A percentile compares a stretch with the other conserved stretches of the same genome.
These are phyloP conservation scores for Nephrotoma appendiculata DNA, from an alignment of 2,888 invertebrate species.

Conservation along the genomic window DNA sequence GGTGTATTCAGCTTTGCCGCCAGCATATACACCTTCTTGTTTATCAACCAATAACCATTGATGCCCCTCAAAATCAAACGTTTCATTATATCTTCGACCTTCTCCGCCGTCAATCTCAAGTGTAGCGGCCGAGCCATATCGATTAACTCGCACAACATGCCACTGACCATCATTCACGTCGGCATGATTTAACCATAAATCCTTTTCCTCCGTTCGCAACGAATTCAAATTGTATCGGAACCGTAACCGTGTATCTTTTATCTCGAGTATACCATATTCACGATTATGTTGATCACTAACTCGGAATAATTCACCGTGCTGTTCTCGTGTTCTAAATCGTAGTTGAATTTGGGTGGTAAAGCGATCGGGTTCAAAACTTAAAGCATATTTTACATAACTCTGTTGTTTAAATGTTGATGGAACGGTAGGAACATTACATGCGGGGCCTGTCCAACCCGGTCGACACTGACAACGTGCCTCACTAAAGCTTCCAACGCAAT, in stretches of 20 bases:
- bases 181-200: slow-evolving; percentile 79
- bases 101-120: slow-evolving; percentile 91
- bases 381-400: slow-evolving; percentile 92
- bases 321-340: slow-evolving; percentile 84
- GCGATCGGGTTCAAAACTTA: slow-evolving; percentile 85
- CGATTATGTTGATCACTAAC: slow-evolving; percentile 89
- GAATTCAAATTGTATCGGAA: slow-evolving; percentile 90
- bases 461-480: slow-evolving; percentile 87
- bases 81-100: slow-evolving; percentile 84
- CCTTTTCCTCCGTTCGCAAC: slow-evolving; percentile 74
- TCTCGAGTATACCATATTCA: slow-evolving; percentile 84
- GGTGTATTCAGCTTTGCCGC: slow-evolving; percentile 90
- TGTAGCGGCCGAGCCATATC: slow-evolving; percentile 86
- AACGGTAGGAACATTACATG: slow-evolving; percentile 70
- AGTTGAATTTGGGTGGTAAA: slow-evolving; percentile 88
- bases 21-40: slow-evolving; percentile 89
- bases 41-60: slow-evolving; percentile 87
- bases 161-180: slow-evolving; percentile 92
- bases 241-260: slow-evolving; percentile 77
- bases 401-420: slow-evolving; percentile 87
- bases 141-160: slow-evolving; percentile 85
- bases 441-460: slow-evolving; percentile 89
- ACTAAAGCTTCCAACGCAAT: slow-evolving; percentile 79
- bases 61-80: slow-evolving; percentile 78
- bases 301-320: slow-evolving; percentile 83